Percentiles rank a stretch among this genome's conserved stretches.
These are phyloP conservation scores for Stegostoma tigrinum DNA, from an alignment of 2,113 vertebrate genomes.

Conservation along the genomic window DNA sequence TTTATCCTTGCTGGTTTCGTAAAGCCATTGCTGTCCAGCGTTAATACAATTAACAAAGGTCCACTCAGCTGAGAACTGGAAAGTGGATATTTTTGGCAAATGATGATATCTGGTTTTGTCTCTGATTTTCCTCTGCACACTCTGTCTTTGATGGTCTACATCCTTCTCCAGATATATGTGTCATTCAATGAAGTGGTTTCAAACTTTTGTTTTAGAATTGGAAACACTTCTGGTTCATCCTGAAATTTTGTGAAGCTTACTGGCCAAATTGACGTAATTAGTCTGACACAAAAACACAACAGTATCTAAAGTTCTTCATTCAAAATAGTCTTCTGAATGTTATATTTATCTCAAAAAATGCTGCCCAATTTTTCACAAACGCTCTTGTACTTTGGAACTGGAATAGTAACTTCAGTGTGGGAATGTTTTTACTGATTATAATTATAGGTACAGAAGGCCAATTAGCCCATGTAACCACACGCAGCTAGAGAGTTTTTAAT, in stretches of 20 bases:
- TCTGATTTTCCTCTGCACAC: not conserved
- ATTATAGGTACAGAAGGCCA: not conserved
- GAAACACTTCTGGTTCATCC: not conserved
- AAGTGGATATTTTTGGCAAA: not conserved
- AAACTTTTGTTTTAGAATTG: not conserved
- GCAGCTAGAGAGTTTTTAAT: not conserved
- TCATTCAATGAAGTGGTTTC: not conserved
- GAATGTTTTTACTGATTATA: not conserved
- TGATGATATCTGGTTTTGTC: not conserved
- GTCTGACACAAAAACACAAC: not conserved
- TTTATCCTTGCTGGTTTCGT: not conserved
- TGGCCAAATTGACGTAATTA: not conserved
- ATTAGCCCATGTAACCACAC: not conserved
- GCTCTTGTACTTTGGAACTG: not conserved
- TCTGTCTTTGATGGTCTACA: not conserved
- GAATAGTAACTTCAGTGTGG: not conserved
- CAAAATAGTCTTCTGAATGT: not conserved
- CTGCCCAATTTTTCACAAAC: not conserved
- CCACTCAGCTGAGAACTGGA: not conserved
- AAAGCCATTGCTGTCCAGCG: not conserved
- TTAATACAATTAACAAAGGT: not conserved
- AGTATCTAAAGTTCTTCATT: not conserved
- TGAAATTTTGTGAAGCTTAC: not conserved
- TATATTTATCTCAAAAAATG: not conserved
- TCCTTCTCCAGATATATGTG: not conserved